These are phyloP conservation scores for Nothocercus nigrocapillus DNA, from an alignment of 2,113 vertebrate genomes.

Conservation along the genomic window DNA sequence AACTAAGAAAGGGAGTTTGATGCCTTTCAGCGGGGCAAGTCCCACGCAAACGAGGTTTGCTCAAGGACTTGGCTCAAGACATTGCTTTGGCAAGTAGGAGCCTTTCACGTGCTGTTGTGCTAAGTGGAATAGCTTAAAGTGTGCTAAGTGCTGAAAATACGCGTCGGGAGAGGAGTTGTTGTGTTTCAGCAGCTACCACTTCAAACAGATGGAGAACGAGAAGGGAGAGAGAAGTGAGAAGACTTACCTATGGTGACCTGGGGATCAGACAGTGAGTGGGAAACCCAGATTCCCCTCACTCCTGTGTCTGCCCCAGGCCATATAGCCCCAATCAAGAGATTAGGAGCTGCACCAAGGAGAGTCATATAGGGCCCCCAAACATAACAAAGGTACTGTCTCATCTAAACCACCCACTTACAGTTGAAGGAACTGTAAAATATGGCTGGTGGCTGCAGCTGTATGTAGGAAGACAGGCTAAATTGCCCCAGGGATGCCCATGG, in stretches of 20 bases:
- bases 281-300: background rate
- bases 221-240: background rate
- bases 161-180: background rate
- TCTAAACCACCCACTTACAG: background rate
- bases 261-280: background rate
- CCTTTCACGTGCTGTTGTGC: background rate
- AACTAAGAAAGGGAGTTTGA: background rate
- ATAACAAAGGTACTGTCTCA: constrained; percentile 9
- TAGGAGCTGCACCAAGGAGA: background rate
- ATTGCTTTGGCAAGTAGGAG: background rate
- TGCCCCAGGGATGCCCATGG: constrained; percentile 1
- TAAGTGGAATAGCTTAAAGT: background rate
- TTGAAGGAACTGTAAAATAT: constrained; percentile 17
- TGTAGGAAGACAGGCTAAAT: constrained; percentile 28
- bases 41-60: background rate
- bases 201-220: background rate
- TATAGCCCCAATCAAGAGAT: background rate
- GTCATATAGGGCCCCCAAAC: background rate
- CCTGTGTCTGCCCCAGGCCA: background rate
- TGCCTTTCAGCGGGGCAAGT: background rate
- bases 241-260: background rate
- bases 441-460: constrained; percentile 3
- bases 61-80: background rate
- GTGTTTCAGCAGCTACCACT: background rate
- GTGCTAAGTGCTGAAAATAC: background rate